Evolutionary conservation across 2,113 vertebrate genomes (phyloP).

Genomic region (Cyprinus carpio): DNA sequence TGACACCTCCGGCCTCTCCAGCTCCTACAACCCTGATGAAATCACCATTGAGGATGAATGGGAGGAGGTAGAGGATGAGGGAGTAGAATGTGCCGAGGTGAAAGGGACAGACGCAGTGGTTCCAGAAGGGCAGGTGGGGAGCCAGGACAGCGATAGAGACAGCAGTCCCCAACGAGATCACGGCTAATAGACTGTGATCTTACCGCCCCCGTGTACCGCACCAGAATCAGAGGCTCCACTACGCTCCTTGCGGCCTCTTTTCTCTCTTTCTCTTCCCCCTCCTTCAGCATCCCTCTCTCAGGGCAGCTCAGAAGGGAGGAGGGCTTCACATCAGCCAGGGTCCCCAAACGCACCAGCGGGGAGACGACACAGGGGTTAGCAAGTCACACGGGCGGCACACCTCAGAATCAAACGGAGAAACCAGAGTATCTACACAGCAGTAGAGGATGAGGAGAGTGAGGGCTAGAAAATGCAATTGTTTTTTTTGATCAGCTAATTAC

Average conservation of each 20-base stretch:
- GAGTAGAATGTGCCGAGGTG: constrained; percentile 25
- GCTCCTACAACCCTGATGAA: constrained; percentile 91
- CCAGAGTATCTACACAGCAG: constrained; percentile 86
- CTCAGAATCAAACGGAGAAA: constrained; percentile 93
- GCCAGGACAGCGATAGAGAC: constrained; percentile 62
- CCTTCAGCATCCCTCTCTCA: constrained; percentile 68
- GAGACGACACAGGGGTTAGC: constrained; percentile 62
- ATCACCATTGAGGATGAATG: constrained; percentile 92
- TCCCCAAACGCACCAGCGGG: constrained; percentile 81
- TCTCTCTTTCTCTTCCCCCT: constrained; percentile 61
- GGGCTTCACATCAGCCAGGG: constrained; percentile 54
- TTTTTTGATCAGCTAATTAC: background rate
- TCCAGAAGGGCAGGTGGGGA: constrained; percentile 74
- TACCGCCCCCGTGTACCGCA: constrained; percentile 45
- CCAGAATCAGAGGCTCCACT: constrained; percentile 70
- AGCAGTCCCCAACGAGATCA: constrained; percentile 38
- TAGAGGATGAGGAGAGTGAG: constrained; percentile 75
- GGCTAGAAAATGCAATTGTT: background rate
- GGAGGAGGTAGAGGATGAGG: constrained; percentile 73
- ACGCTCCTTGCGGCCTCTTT: constrained; percentile 55
- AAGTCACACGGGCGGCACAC: constrained; percentile 67
- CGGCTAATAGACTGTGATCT: constrained; percentile 23
- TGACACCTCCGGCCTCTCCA: constrained; percentile 84
- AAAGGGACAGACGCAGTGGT: constrained; percentile 80
- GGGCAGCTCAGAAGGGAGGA: constrained; percentile 67